Conservation (phyloP, 2,888 invertebrate genomes). For the Mechanitis mazaeus region DNA sequence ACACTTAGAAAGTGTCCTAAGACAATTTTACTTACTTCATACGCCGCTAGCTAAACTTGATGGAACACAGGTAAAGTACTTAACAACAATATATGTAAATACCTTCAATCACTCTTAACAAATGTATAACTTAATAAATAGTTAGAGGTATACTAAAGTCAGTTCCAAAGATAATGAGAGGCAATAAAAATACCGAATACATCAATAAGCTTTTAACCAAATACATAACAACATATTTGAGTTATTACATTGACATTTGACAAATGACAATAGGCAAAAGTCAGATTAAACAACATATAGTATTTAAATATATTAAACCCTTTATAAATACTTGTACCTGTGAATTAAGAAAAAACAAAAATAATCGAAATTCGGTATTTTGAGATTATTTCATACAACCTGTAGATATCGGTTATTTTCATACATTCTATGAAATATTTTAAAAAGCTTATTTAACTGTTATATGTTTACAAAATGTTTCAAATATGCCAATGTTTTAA, state of each 20-base stretch:
- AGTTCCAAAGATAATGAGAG: conserved; percentile 9
- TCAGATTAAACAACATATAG: too few relatives aligned
- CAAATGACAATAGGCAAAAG: too few relatives aligned
- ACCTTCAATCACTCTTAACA: conserved; percentile 2
- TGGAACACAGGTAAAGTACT: conserved; percentile 6
- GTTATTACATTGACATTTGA: conserved; percentile 6
- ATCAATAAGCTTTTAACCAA: conserved; percentile 5
- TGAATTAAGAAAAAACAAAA: too few relatives aligned
- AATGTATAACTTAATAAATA: conserved; percentile 10
- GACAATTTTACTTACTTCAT: conserved; percentile 16
- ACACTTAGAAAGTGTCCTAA: conserved; percentile 1
- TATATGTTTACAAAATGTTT: too few relatives aligned
- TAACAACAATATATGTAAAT: conserved; percentile 2
- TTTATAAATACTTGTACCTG: too few relatives aligned
- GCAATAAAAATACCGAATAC: conserved; percentile 8
- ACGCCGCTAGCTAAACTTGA: conserved; percentile 16
- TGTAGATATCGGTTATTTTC: too few relatives aligned
- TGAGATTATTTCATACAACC: too few relatives aligned
- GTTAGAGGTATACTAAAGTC: conserved; percentile 11
- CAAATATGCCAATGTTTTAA: too few relatives aligned
- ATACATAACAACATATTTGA: conserved; percentile 5
- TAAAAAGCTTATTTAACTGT: too few relatives aligned
- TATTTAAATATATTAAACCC: too few relatives aligned
- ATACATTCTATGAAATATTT: too few relatives aligned
- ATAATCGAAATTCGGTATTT: too few relatives aligned